phyloP scores from a whole-genome alignment of 2,888 invertebrate species.

The Drosophila mettleri region DNA sequence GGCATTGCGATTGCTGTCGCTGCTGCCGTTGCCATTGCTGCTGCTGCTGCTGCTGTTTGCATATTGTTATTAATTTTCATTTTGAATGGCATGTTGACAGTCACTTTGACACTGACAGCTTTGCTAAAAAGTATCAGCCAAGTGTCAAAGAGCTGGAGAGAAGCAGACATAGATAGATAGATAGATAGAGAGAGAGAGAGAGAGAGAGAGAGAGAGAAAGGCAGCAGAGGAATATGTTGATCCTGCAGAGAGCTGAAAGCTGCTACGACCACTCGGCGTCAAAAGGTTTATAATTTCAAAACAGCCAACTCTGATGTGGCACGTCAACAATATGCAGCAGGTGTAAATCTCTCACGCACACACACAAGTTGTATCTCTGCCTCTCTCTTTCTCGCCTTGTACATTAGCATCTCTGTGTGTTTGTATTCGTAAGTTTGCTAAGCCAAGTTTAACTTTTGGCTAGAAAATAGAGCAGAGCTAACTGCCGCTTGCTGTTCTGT shows the following conservation, averaged over 20 bases:
- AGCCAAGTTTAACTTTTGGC: conserved; percentile 64
- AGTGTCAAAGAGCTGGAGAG: conserved; percentile 21
- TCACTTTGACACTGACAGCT: conserved; percentile 81
- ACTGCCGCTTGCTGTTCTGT: conserved; percentile 57
- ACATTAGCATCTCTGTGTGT: conserved; percentile 19
- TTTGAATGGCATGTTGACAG: conserved; percentile 83
- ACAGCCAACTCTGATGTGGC: conserved; percentile 64
- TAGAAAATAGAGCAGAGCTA: conserved; percentile 32
- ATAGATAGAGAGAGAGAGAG: not conserved
- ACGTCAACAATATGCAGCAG: conserved; percentile 69
- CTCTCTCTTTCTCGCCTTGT: not conserved
- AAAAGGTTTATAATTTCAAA: conserved; percentile 72
- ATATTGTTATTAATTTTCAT: conserved; percentile 81
- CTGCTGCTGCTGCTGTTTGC: conserved; percentile 56
- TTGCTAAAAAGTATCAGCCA: conserved; percentile 64
- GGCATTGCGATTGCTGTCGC: conserved; percentile 25
- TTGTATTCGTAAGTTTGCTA: conserved; percentile 41
- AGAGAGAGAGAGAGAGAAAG: not conserved
- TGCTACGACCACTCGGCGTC: conserved; percentile 57
- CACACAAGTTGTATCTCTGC: not conserved
- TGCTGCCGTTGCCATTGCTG: conserved; percentile 44
- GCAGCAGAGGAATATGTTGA: conserved; percentile 30
- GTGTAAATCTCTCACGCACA: conserved; percentile 56
- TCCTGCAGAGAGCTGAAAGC: conserved; percentile 37
- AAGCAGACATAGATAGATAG: not conserved